Conservation (phyloP, 2,113 vertebrate genomes). For the Calypte anna region DNA sequence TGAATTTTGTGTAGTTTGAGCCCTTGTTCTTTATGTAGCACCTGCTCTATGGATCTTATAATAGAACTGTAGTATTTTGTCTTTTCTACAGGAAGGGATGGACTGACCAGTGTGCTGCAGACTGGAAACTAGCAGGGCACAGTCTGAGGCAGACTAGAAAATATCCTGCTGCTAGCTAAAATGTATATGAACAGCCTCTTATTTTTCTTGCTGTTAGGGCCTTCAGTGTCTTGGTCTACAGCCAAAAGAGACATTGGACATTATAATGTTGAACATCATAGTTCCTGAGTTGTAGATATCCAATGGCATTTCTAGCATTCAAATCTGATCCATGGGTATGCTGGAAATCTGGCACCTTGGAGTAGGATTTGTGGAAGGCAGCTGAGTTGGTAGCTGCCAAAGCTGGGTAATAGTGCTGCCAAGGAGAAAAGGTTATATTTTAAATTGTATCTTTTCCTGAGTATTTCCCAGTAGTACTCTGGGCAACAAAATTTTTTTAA, state of each 20-base stretch:
- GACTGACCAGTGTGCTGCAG: background rate
- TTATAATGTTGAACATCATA: background rate
- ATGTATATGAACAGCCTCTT: background rate
- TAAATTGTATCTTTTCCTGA: background rate
- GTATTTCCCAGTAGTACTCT: background rate
- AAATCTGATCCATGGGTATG: background rate
- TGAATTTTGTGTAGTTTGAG: background rate
- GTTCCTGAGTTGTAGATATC: background rate
- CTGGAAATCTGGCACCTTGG: slow-evolving; percentile 4
- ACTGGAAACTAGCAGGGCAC: background rate
- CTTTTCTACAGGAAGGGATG: background rate
- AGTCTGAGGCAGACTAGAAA: background rate
- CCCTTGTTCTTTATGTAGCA: background rate
- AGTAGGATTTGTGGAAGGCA: slow-evolving; percentile 1
- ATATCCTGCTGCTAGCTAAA: background rate
- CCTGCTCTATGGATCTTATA: background rate
- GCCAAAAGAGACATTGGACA: background rate
- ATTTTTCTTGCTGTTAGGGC: background rate
- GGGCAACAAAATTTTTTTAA: background rate
- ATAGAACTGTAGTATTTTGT: background rate
- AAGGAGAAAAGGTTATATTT: background rate
- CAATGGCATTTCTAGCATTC: background rate
- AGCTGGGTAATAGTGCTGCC: background rate
- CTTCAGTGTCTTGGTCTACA: background rate
- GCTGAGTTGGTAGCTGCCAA: background rate